phyloP scores from a whole-genome alignment of 2,797 vertebrate genomes.

The Sciurus vulgaris region DNA sequence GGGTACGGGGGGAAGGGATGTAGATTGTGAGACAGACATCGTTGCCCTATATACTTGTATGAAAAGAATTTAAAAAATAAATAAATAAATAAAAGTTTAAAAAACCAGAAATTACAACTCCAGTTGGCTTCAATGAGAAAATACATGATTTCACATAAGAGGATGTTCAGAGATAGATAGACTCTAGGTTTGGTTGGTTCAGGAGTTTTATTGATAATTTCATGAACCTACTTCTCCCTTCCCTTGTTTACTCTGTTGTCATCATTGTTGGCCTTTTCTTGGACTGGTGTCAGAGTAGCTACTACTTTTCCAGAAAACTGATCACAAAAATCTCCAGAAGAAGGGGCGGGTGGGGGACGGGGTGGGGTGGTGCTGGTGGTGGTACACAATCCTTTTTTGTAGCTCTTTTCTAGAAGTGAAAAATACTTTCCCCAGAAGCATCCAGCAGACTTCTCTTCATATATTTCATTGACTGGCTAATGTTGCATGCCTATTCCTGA shows the following conservation, averaged over 20 bases:
- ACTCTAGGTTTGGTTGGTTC: background rate
- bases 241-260: background rate
- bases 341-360: background rate
- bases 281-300: background rate
- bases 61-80: too few relatives aligned
- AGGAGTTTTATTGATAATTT: background rate
- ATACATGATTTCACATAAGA: background rate
- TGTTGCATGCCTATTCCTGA: background rate
- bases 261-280: background rate
- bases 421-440: slow-evolving; percentile 2
- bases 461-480: slow-evolving; percentile 23
- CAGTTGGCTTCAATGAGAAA: background rate
- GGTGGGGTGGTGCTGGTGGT: too few relatives aligned
- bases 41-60: too few relatives aligned
- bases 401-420: background rate
- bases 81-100: too few relatives aligned
- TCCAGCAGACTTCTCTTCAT: background rate
- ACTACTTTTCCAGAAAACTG: background rate
- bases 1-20: too few relatives aligned
- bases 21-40: too few relatives aligned
- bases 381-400: background rate
- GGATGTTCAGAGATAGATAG: background rate
- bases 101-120: background rate
- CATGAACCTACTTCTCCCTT: background rate
- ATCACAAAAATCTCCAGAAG: background rate